Percentiles rank a stretch among this genome's conserved stretches.
phyloP scores from a whole-genome alignment of 2,113 vertebrate species.

The Poeciliopsis occidentalis region DNA sequence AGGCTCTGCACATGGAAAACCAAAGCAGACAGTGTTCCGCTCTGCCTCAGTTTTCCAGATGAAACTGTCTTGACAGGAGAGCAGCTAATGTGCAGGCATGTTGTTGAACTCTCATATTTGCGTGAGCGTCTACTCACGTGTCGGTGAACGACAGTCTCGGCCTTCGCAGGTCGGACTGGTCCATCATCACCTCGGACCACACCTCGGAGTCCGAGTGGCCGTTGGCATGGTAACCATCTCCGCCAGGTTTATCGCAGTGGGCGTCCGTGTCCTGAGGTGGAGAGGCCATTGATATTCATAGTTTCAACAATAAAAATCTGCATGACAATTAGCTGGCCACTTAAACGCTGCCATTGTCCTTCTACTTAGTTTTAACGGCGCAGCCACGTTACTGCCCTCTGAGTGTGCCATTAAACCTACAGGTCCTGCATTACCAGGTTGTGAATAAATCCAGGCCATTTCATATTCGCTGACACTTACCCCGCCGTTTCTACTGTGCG shows the following conservation, averaged over 20 bases:
- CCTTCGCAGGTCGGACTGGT: constrained; percentile 85
- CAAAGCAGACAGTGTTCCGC: background rate
- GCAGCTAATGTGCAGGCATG: too few species aligned
- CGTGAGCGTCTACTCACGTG: constrained; percentile 82
- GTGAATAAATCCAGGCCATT: background rate
- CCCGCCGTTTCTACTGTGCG: constrained; percentile 83
- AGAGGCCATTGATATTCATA: background rate
- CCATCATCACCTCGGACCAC: constrained; percentile 86
- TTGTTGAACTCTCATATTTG: background rate
- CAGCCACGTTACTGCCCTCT: too few species aligned
- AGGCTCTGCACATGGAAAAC: background rate
- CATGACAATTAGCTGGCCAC: background rate
- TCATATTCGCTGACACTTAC: constrained; percentile 72
- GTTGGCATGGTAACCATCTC: constrained; percentile 84
- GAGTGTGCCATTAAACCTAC: background rate
- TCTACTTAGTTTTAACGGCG: background rate
- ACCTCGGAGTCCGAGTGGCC: constrained; percentile 85
- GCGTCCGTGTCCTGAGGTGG: constrained; percentile 82
- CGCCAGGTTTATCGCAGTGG: constrained; percentile 78
- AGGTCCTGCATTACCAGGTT: background rate
- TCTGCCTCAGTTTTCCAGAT: too few species aligned
- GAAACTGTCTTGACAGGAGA: too few species aligned
- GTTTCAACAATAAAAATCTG: constrained; percentile 2
- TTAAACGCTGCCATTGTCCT: background rate
- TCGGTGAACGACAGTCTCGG: constrained; percentile 92